Evolutionary conservation across 2,113 vertebrate species (phyloP).

Genomic region (Harpagus bidentatus): DNA sequence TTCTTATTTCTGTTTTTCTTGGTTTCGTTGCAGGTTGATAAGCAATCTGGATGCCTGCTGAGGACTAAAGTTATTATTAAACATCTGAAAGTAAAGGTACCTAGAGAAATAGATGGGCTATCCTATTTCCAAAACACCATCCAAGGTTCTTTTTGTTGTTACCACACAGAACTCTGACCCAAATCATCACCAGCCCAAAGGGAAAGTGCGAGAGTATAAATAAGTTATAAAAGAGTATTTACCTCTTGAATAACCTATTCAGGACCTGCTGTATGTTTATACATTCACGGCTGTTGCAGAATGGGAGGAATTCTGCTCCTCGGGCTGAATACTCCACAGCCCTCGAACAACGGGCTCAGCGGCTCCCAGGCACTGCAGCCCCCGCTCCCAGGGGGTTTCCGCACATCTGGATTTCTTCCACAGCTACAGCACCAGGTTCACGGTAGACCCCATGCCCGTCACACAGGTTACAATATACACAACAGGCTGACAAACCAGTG

Average conservation of each 20-base stretch:
- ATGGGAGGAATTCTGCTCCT: not conserved
- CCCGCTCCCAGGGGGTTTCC: not conserved
- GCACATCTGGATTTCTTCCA: not conserved
- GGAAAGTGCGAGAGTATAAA: not conserved
- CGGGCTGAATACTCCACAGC: not conserved
- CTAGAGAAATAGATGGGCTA: conserved; percentile 6
- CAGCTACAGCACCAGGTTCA: not conserved
- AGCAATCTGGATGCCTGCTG: conserved; percentile 30
- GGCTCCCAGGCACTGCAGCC: accelerated
- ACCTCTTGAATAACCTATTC: not conserved
- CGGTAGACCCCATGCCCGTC: not conserved
- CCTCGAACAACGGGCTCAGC: not conserved
- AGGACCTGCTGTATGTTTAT: conserved; percentile 9
- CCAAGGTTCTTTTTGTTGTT: not conserved
- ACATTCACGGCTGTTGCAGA: not conserved
- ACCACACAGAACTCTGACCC: not conserved
- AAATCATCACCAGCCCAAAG: not conserved
- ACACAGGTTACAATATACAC: not conserved
- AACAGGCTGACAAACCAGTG: accelerated
- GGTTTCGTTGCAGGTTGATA: conserved; percentile 31
- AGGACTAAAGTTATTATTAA: not conserved
- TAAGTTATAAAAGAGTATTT: conserved; percentile 1
- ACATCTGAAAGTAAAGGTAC: not conserved
- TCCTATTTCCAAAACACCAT: conserved; percentile 1
- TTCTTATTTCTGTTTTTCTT: conserved; percentile 48